phyloP scores from a whole-genome alignment of 2,797 vertebrate genomes.

The Myotis pilosus region DNA sequence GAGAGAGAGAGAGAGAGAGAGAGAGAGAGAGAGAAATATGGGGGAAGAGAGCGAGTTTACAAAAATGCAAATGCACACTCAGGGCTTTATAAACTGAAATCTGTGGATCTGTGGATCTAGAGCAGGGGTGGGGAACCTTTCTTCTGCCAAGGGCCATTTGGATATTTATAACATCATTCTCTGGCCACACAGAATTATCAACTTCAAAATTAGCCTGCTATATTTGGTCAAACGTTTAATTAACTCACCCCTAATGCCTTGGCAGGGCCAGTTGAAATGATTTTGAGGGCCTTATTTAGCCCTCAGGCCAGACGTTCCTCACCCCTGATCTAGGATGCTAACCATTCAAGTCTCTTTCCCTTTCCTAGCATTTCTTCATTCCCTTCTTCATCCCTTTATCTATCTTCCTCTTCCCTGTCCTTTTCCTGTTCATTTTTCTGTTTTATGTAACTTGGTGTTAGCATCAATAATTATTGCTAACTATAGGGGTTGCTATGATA shows the following conservation, averaged over 20 bases:
- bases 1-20: not conserved
- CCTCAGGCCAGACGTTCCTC: no score
- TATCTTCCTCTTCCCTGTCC: not conserved
- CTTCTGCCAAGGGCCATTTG: no score
- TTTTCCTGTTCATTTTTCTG: slow-evolving; percentile 25
- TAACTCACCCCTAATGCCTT: no score
- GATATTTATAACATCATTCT: no score
- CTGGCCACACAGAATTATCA: no score
- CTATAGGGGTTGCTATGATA: not conserved
- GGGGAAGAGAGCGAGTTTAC: not conserved
- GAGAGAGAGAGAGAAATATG: not conserved
- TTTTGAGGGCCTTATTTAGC: no score
- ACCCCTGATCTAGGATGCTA: not conserved
- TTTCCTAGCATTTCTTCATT: not conserved
- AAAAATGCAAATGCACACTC: not conserved
- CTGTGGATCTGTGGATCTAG: not conserved
- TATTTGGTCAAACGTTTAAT: no score
- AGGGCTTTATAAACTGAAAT: not conserved
- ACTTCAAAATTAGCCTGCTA: no score
- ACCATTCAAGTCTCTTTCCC: not conserved
- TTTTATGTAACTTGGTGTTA: not conserved
- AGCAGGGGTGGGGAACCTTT: not conserved
- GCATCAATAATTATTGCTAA: not conserved
- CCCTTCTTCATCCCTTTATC: not conserved
- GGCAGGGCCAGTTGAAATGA: no score